These are phyloP conservation scores for Caradrina clavipalpis DNA, from an alignment of 2,888 invertebrate species.

Conservation along the genomic window DNA sequence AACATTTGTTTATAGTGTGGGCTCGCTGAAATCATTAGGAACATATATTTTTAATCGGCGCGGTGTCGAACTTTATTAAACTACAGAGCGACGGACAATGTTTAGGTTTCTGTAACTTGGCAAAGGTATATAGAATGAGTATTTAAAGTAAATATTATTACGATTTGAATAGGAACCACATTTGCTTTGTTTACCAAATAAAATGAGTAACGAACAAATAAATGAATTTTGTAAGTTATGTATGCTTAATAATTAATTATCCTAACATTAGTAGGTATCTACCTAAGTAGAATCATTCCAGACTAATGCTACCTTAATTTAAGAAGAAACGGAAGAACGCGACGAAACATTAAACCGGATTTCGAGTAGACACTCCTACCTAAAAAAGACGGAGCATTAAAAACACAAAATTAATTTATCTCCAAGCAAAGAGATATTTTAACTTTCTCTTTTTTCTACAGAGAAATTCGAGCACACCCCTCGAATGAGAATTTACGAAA, in stretches of 20 bases:
- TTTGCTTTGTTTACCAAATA: neutral
- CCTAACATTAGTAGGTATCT: conserved; percentile 12
- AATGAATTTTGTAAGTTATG: neutral
- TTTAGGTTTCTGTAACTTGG: neutral
- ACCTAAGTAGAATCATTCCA: conserved; percentile 16
- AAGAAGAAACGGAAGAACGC: conserved; percentile 36
- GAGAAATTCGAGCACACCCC: conserved; percentile 64
- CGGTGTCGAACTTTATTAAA: neutral
- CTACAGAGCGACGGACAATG: neutral
- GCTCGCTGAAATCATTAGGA: conserved; percentile 39
- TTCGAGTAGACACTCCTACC: conserved; percentile 49
- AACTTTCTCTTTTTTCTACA: conserved; percentile 69
- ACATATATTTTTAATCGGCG: conserved; percentile 30
- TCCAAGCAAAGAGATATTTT: conserved; percentile 73
- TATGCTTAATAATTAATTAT: conserved; percentile 7
- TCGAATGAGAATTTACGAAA: conserved; percentile 70
- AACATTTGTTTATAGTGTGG: conserved; percentile 65
- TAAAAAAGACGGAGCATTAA: conserved; percentile 56
- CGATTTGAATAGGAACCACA: neutral
- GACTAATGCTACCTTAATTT: conserved; percentile 29
- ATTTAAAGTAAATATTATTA: neutral
- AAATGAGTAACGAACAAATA: neutral
- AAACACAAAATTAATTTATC: conserved; percentile 78
- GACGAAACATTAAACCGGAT: conserved; percentile 44
- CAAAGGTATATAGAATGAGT: neutral